Conservation (phyloP, 2,888 invertebrate species). For the Marronus borbonicus region DNA sequence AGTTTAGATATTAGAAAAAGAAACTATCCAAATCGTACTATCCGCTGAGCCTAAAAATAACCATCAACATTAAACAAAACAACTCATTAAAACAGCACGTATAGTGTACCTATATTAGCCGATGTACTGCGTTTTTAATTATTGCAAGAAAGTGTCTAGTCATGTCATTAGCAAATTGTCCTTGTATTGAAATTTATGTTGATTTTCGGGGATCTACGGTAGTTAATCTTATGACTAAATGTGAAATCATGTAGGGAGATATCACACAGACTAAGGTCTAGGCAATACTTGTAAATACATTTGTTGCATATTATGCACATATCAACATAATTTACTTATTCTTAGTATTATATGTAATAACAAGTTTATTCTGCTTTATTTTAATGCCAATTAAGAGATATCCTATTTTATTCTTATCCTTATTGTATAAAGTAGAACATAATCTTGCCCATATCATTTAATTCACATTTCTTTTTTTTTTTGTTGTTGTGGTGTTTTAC, state of each 20-base stretch:
- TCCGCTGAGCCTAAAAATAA: neutral
- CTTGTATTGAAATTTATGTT: constrained; percentile 22
- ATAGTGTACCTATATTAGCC: neutral
- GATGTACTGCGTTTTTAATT: neutral
- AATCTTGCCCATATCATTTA: too few species aligned
- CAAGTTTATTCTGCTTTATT: too few species aligned
- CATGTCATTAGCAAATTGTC: constrained; percentile 28
- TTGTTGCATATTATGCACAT: too few species aligned
- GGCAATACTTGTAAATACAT: too few species aligned
- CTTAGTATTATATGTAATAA: too few species aligned
- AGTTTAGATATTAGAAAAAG: neutral
- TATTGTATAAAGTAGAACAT: too few species aligned
- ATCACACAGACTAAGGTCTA: neutral
- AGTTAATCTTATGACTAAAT: neutral
- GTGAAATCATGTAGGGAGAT: neutral
- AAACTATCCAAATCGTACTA: neutral
- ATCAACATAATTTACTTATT: too few species aligned
- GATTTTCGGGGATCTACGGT: constrained; percentile 30
- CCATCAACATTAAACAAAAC: neutral
- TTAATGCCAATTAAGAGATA: too few species aligned
- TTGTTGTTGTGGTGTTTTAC: too few species aligned
- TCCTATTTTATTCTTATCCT: too few species aligned
- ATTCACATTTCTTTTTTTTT: too few species aligned
- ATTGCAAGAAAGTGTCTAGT: constrained; percentile 20
- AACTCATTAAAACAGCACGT: neutral